Evolutionary conservation across 2,888 invertebrate genomes (phyloP), one percentile per base, ranked within the genome.

Genomic region (Diadegma fenestrale): DNA sequence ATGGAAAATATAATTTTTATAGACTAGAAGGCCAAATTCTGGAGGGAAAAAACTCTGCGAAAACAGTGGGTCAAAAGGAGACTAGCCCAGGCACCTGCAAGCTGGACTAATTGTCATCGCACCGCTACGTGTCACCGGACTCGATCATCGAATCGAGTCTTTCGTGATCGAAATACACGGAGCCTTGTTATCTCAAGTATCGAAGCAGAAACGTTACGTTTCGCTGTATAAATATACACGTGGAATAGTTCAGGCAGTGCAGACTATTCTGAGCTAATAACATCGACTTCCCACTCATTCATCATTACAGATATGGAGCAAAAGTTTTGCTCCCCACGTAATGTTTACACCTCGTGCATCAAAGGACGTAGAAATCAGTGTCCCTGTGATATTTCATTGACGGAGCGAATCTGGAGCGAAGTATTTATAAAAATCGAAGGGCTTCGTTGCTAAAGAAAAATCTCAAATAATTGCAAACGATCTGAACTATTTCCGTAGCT

Each of bases 151-250:
- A 61, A 41, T 14, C 37, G 7, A 10, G 41, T 26, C 48, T 41
- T 73, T 41, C 26, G 17, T 14, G 45, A 58, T 78, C 6, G 7
- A 30, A 33, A 64, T n/a, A 43, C 19, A 61, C 19, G 43, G 22
- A 41, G 26, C 73, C 83, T 85, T 77, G 83, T 85, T 85, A 82
- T 82, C 51, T 37, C 75, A 48, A 83, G 66, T 17, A 77, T 68
- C 54, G 72, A 51, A 76, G 85, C 80, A 77, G 61, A 68, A 80
- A 72, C 30, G 45, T 54, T 12, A 48, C 33, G 8, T n/a, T 48
- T n/a, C 30, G 17, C 66, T n/a, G 6, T 8, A 8, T 66, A 43
- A 10, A 64, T 58, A 22, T 0, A 61, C 7, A 30, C 48, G 22
- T 12, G 43, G 61, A 73, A 6, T 22, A 33, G 19, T 5, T 41